Base-by-base conservation (phyloP, 2,113 vertebrate species). In the Hippoglossus stenolepis region DNA sequence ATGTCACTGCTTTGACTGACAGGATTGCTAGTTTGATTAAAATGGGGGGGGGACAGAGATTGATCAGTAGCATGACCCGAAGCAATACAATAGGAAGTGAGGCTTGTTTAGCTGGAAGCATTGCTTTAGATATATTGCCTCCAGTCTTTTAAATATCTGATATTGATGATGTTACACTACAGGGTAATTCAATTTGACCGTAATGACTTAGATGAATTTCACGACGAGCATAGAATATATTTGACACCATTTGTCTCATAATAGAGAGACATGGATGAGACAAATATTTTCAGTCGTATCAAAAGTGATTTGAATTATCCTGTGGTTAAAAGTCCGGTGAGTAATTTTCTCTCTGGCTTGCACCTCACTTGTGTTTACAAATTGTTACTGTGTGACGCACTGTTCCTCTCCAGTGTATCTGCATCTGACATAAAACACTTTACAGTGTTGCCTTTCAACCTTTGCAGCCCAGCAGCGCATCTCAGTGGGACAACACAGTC, bases 391-490 rank as follows among this genome's bases (percentile, higher is more conserved):
- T 20, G 58, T 49, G 47, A 61, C 68, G 24, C 0, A 1, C 0
- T 21, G 51, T 40, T 73, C n/a, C 45, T 7, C 56, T 13, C 18
- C 59, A n/a, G 12, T 67, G 71, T n/a, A 49, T 74, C 65, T 20
- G 57, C 47, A 18, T 56, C 75, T 21, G 65, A 51, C 26, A 7
- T 11, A 23, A 57, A 80, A 43, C 75, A 51, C 71, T 67, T 59
- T 20, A 61, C 24, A 49, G 24, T 4, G 2, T 3, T 18, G 58
- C 69, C 57, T 58, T 71, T 21, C 70, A 83, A 79, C 81, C 77
- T 87, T 88, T 85, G 76, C 49, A 8, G 67, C 71, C 11, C 88
- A 84, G 84, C 66, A 0, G 79, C 51, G 40, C n/a, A 1, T 80
- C 84, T 75, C 70, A 56, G 79, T 54, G 67, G 62, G 72, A 75